A percentile compares a stretch with the other conserved stretches of the same genome.
Conservation (phyloP, 2,888 invertebrate genomes). For the Tipula unca region DNA sequence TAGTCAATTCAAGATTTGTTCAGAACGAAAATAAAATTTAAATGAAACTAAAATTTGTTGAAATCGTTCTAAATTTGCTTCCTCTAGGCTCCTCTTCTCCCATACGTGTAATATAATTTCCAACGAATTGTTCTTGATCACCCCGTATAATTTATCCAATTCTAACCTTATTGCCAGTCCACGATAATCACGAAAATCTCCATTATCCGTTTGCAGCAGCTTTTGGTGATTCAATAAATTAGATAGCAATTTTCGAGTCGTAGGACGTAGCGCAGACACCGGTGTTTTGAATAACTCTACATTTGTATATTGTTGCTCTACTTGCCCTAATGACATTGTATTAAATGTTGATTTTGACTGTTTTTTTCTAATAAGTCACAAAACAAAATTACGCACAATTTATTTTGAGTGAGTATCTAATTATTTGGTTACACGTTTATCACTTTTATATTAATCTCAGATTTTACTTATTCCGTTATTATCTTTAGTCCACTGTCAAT, state of each 20-base stretch:
- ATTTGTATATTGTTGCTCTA: background rate
- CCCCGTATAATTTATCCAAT: slow-evolving; percentile 46
- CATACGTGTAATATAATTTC: slow-evolving; percentile 53
- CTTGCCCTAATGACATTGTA: background rate
- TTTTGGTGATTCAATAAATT: slow-evolving; percentile 56
- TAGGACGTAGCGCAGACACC: slow-evolving; percentile 40
- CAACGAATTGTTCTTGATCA: slow-evolving; percentile 48
- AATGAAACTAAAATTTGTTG: slow-evolving; percentile 50
- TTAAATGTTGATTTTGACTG: background rate
- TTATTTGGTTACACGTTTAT: background rate
- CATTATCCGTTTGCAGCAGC: slow-evolving; percentile 54
- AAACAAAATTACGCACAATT: background rate
- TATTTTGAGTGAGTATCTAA: background rate
- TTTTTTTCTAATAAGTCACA: background rate
- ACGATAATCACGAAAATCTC: slow-evolving; percentile 62
- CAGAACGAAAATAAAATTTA: too few relatives aligned
- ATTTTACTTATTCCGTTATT: background rate
- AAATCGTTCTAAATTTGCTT: slow-evolving; percentile 51
- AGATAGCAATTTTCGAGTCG: slow-evolving; percentile 47
- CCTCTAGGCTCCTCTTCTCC: slow-evolving; percentile 30
- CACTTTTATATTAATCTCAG: background rate
- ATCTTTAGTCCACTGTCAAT: background rate
- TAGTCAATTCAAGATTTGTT: too few relatives aligned
- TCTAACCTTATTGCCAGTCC: slow-evolving; percentile 60
- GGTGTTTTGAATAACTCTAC: slow-evolving; percentile 39